Percentiles rank a stretch among this genome's conserved stretches.
Conservation (phyloP, 2,888 invertebrate species). For the Augiades crinisus region DNA sequence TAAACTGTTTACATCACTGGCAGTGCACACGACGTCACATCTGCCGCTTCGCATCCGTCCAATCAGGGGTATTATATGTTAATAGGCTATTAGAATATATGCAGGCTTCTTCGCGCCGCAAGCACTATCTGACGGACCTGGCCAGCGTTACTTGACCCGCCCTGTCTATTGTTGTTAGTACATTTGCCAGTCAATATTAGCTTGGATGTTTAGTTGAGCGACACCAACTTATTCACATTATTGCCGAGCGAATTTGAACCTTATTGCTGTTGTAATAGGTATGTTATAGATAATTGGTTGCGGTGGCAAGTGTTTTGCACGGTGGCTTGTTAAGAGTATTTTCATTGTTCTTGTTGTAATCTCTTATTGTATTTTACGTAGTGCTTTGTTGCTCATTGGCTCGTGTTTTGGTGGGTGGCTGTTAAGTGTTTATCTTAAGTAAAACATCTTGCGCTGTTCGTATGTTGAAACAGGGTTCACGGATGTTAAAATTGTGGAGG, state of each 20-base stretch:
- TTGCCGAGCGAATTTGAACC: constrained; percentile 32
- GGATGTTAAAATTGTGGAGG: constrained; percentile 15
- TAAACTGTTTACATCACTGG: constrained; percentile 46
- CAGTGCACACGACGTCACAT: constrained; percentile 57
- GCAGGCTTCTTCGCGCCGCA: constrained; percentile 64
- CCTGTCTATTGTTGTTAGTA: constrained; percentile 34
- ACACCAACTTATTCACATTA: constrained; percentile 28
- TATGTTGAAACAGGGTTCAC: constrained; percentile 13
- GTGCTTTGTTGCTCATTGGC: constrained; percentile 48
- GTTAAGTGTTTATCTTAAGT: constrained; percentile 25
- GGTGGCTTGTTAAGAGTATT: constrained; percentile 63
- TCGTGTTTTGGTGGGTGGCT: constrained; percentile 52
- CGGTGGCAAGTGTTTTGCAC: constrained; percentile 49
- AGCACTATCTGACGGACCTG: constrained; percentile 44
- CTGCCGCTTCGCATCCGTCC: constrained; percentile 79
- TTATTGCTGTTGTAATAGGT: constrained; percentile 31
- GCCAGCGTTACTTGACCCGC: constrained; percentile 44
- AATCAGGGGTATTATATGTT: constrained; percentile 83
- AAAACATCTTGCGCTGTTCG: constrained; percentile 18
- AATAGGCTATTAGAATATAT: constrained; percentile 80
- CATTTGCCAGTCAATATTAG: constrained; percentile 30
- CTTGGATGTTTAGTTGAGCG: constrained; percentile 44
- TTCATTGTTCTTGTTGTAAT: constrained; percentile 59
- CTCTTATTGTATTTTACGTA: constrained; percentile 45
- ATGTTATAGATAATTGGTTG: constrained; percentile 23